These are phyloP conservation scores for Xiphias gladius DNA, from an alignment of 2,113 vertebrate genomes.

Conservation along the genomic window DNA sequence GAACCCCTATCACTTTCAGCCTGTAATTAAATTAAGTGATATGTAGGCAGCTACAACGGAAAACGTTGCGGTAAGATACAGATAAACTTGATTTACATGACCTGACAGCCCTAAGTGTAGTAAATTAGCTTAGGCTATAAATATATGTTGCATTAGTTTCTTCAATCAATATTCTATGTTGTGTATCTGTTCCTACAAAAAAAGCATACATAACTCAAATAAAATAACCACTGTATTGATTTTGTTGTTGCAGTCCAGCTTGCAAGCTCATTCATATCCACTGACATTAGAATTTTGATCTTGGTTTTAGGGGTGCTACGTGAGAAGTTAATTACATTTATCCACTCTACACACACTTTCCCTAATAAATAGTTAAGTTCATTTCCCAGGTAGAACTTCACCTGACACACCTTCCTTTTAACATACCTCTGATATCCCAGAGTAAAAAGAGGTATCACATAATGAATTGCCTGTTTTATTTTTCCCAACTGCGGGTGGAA, in stretches of 20 bases:
- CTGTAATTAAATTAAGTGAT: conserved; percentile 40
- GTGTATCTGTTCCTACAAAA: neutral
- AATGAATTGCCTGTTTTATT: conserved; percentile 9
- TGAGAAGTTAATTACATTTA: neutral
- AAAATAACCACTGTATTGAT: neutral
- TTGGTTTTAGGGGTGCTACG: conserved; percentile 12
- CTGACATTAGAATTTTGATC: neutral
- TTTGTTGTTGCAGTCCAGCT: neutral
- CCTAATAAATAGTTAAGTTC: neutral
- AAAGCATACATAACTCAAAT: neutral
- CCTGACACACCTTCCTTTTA: neutral
- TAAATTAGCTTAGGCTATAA: neutral
- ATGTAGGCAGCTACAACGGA: conserved; percentile 7
- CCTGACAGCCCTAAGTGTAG: neutral
- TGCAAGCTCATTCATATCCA: neutral
- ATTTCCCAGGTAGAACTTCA: conserved; percentile 7
- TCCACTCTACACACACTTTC: neutral
- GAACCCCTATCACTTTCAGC: conserved; percentile 27
- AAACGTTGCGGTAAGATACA: conserved; percentile 1
- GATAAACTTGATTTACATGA: conserved; percentile 9
- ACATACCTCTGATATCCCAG: neutral
- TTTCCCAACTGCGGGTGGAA: neutral
- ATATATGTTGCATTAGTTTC: neutral
- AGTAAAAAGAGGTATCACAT: conserved; percentile 16
- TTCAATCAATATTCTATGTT: neutral